Evolutionary conservation across 2,888 invertebrate species (phyloP).

Genomic region (Trichopria drosophilae): DNA sequence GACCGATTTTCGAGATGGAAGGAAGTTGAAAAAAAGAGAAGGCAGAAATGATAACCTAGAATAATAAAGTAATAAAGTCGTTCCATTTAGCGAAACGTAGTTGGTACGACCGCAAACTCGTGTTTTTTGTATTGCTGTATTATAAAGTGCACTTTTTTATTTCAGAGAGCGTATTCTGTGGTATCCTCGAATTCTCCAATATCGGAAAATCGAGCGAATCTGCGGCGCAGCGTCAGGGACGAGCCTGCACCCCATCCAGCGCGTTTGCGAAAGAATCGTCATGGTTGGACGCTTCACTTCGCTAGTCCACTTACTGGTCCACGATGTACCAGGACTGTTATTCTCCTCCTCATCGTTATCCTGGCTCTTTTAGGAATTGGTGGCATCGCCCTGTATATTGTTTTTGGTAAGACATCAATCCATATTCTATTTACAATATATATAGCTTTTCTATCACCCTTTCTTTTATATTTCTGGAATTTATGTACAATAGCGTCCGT

Average conservation of each 20-base stretch:
- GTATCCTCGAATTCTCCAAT: slow-evolving; percentile 50
- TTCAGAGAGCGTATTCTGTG: slow-evolving; percentile 55
- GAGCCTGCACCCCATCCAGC: slow-evolving; percentile 55
- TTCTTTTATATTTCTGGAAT: too few species aligned
- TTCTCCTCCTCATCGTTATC: slow-evolving; percentile 47
- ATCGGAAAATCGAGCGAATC: slow-evolving; percentile 53
- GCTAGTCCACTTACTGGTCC: slow-evolving; percentile 47
- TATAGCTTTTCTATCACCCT: too few species aligned
- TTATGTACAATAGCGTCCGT: neutral
- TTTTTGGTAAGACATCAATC: slow-evolving; percentile 48
- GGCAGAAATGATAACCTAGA: too few species aligned
- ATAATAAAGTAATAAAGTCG: too few species aligned
- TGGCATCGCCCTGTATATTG: slow-evolving; percentile 52
- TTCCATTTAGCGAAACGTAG: too few species aligned
- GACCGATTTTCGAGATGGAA: too few species aligned
- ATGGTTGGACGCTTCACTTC: slow-evolving; percentile 54
- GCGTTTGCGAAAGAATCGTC: slow-evolving; percentile 50
- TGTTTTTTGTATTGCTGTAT: too few species aligned
- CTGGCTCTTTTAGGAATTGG: slow-evolving; percentile 51
- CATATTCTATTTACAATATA: too few species aligned
- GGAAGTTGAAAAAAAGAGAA: too few species aligned
- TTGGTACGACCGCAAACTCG: too few species aligned
- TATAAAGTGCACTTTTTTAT: slow-evolving; percentile 32
- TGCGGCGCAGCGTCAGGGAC: slow-evolving; percentile 52
- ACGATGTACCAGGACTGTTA: slow-evolving; percentile 48